These are phyloP conservation scores for Parauchenoglanis ngamensis DNA, from an alignment of 2,797 vertebrate genomes.

Conservation along the genomic window DNA sequence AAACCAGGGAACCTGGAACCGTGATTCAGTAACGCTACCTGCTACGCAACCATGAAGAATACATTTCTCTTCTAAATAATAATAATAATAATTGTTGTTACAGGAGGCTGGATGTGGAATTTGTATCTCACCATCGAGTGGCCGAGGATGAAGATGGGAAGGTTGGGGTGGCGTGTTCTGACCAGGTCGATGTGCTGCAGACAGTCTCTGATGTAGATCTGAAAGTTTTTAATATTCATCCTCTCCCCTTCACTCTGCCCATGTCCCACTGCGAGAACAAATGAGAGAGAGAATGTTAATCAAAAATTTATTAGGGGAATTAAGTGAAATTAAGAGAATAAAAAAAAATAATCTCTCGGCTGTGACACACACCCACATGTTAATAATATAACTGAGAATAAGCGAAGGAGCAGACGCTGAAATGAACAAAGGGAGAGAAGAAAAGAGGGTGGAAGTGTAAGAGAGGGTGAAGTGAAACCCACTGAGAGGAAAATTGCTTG, in stretches of 20 bases:
- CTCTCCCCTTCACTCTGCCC: constrained; percentile 95
- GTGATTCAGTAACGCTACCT: background rate
- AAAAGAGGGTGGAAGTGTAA: constrained; percentile 26
- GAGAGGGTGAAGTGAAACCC: constrained; percentile 31
- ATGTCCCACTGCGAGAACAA: constrained; percentile 83
- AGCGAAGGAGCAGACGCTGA: constrained; percentile 17
- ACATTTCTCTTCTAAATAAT: background rate
- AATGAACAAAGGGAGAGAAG: constrained; percentile 28
- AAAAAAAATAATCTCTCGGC: constrained; percentile 6
- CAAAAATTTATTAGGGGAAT: constrained; percentile 10
- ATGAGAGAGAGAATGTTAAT: constrained; percentile 15
- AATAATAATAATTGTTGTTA: background rate
- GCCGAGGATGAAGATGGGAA: constrained; percentile 89
- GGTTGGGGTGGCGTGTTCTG: constrained; percentile 79
- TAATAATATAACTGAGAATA: constrained; percentile 22
- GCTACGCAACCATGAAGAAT: no score
- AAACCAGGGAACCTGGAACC: background rate
- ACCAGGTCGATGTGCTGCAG: constrained; percentile 89
- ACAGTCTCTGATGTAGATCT: constrained; percentile 87
- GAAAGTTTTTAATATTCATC: constrained; percentile 91
- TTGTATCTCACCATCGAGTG: constrained; percentile 90
- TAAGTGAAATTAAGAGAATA: constrained; percentile 7
- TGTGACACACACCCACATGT: constrained; percentile 20
- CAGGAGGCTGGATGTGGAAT: background rate
- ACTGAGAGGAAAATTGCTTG: constrained; percentile 36